Evolutionary conservation across 1,140 invertebrate species (phyloP), one percentile per base, ranked within the genome.

Genomic region (Aphelenchoides fujianensis): DNA sequence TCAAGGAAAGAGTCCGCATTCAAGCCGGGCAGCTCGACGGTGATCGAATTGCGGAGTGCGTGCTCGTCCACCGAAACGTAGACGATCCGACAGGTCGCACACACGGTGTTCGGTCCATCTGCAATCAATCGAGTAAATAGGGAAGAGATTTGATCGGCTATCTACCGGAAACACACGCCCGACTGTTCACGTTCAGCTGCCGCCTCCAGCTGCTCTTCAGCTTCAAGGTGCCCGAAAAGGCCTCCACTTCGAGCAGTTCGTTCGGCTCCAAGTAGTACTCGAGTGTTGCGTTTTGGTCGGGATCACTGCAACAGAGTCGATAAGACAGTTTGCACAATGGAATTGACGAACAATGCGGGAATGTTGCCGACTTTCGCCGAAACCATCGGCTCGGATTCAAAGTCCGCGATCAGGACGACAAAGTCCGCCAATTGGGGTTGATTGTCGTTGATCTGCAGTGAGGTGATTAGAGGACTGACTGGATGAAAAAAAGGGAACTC

Each of bases 11-110:
- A 90, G 78, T 94, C 91, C 48, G 91, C 90, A 0, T 92, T 94
- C 91, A 98, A 95, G 75, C 94, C 92, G 78, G 92, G 91, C 0
- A 98, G 85, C 32, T 94, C 88, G 0, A 98, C 90, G 0, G 94
- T 97, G 5, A 98, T 92, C 0, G 93, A 95, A 85, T 95, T 95
- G 73, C 91, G 90, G 0, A 98, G 86, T 92, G 97, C 97, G 61
- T 95, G 91, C 80, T 95, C 92, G 0, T 94, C 95, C 27, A 98
- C 93, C 1, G 96, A 85, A 1, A 83, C 71, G 41, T 80, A 76
- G 23, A 74, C 64, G 5, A 84, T 28, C 92, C 88, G 0, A 96
- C 94, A 0, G 61, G 72, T 48, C 0, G 86, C 84, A 36, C 79
- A 77, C 0, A 84, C 87, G 64, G 85, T 87, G 77, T 89, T 88